These are phyloP conservation scores for Anser brachyrhynchus DNA, from an alignment of 2,113 vertebrate genomes.

Conservation along the genomic window DNA sequence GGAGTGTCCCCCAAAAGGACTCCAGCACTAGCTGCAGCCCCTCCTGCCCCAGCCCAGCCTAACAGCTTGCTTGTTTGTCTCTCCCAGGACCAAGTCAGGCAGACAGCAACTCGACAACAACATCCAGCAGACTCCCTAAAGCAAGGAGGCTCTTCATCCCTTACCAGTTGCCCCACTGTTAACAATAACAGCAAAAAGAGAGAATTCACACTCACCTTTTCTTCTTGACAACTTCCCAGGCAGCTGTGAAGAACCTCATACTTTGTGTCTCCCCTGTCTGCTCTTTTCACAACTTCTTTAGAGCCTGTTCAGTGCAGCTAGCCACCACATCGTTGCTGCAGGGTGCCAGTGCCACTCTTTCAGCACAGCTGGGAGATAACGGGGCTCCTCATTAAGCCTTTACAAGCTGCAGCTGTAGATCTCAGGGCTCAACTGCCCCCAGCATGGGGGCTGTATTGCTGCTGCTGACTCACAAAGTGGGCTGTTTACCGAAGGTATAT, in stretches of 20 bases:
- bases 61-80: no score
- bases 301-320: not conserved
- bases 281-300: not conserved
- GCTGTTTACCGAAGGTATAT: not conserved
- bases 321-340: not conserved
- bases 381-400: not conserved
- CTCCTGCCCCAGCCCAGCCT: not conserved
- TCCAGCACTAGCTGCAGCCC: not conserved
- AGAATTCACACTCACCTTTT: not conserved
- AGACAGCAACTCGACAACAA: not conserved
- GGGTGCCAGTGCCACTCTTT: not conserved
- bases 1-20: fast-evolving
- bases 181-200: not conserved
- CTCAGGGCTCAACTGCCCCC: not conserved
- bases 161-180: not conserved
- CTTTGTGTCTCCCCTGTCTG: fast-evolving
- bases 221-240: fast-evolving
- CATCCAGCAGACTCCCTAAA: not conserved
- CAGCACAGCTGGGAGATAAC: not conserved
- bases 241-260: not conserved
- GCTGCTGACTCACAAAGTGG: fast-evolving
- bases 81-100: not conserved
- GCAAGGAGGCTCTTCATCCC: not conserved
- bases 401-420: not conserved
- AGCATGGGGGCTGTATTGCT: not conserved